Evolutionary conservation across 2,797 vertebrate genomes (phyloP).

Genomic region (Gobio occitaniae): DNA sequence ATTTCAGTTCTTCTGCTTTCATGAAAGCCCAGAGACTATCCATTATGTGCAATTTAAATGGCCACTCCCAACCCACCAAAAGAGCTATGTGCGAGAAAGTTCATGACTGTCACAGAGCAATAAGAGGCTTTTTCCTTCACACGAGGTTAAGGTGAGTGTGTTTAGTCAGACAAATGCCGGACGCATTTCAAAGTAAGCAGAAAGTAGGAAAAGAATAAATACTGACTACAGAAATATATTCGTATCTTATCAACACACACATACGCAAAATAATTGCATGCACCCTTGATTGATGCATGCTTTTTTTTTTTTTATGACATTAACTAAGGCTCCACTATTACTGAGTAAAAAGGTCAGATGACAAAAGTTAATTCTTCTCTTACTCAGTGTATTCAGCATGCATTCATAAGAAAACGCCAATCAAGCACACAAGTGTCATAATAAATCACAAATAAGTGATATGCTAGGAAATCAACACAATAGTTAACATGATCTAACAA

Average conservation of each 20-base stretch:
- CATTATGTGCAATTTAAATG: slow-evolving; percentile 75
- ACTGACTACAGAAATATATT: neutral
- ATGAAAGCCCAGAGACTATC: slow-evolving; percentile 47
- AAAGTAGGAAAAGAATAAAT: neutral
- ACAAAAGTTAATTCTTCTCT: slow-evolving; percentile 36
- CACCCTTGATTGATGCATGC: neutral
- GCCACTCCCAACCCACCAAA: slow-evolving; percentile 70
- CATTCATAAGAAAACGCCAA: neutral
- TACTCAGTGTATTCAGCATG: neutral
- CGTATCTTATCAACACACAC: neutral
- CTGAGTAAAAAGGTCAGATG: slow-evolving; percentile 15
- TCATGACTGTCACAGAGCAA: slow-evolving; percentile 67
- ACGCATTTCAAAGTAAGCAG: slow-evolving; percentile 47
- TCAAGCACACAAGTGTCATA: neutral
- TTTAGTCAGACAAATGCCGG: slow-evolving; percentile 67
- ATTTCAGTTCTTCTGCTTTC: slow-evolving; percentile 62
- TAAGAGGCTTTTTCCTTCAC: slow-evolving; percentile 68
- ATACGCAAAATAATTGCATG: neutral
- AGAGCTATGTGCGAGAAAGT: slow-evolving; percentile 31
- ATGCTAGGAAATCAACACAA: neutral
- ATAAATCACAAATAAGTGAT: neutral
- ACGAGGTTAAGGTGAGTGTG: slow-evolving; percentile 51
- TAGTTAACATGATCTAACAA: neutral
- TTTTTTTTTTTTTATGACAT: neutral
- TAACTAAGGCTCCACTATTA: slow-evolving; percentile 15